Evolutionary conservation across 2,797 vertebrate genomes (phyloP), one percentile per base, ranked within the genome.

Genomic region (Lemur catta): DNA sequence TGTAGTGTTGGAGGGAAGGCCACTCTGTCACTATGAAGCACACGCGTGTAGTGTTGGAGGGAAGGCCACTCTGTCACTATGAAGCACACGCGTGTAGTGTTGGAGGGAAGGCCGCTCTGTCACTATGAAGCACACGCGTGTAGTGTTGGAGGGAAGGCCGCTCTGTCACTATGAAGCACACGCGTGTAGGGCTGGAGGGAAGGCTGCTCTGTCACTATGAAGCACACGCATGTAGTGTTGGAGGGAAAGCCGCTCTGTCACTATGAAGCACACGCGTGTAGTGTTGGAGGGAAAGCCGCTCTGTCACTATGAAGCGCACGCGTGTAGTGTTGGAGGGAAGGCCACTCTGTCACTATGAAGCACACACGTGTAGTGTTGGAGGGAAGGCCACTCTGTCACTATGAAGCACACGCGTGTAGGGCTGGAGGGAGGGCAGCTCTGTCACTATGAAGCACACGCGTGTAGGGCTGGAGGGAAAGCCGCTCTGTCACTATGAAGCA

Each of bases 81-180:
- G 24, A 71, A 46, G 69, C 20, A 6, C 20, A 2, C 30, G 3
- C 2, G 0, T 13, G n/a, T n/a, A n/a, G n/a, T n/a, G n/a, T n/a
- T n/a, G n/a, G n/a, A n/a, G 18, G 57, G 43, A 63, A 71, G 81
- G 46, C 38, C 33, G 22, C 2, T 4, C 55, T 30, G 41, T 38
- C 30, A 1, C 15, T 0, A 0, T 33, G 24, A 71, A 46, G 69
- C 20, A 6, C 20, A 2, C 30, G 4, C 2, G 0, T 13, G n/a
- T n/a, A n/a, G n/a, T n/a, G n/a, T n/a, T n/a, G n/a, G n/a, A n/a
- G 18, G 57, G 43, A 63, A 71, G 81, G 46, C 38, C 33, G 22
- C 2, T 4, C 55, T 30, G 41, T 38, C 30, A 1, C 15, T 0
- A 0, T 33, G 24, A 71, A 46, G 69, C 20, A 6, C 20, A 2